Conservation (phyloP, 2,113 vertebrate genomes). For the Poecile atricapillus region DNA sequence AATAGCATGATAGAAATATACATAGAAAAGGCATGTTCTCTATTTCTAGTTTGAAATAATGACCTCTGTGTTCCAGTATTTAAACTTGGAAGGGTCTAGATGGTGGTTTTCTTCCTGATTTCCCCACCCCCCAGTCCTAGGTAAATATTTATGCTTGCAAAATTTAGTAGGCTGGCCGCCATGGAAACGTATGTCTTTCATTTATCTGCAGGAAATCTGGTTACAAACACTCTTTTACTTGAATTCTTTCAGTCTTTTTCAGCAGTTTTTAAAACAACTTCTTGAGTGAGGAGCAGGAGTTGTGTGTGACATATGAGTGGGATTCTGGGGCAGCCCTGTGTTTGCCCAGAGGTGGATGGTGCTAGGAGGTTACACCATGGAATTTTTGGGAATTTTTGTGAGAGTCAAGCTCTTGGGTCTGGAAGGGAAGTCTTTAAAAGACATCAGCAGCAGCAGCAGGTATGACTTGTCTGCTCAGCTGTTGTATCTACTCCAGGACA, state of each 20-base stretch:
- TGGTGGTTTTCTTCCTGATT: constrained; percentile 23
- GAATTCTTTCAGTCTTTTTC: constrained; percentile 19
- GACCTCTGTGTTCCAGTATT: constrained; percentile 16
- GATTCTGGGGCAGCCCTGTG: neutral
- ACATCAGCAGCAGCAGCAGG: neutral
- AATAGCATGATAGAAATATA: neutral
- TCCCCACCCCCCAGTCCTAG: neutral
- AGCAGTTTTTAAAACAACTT: neutral
- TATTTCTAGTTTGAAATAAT: constrained; percentile 53
- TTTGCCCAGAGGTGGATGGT: neutral
- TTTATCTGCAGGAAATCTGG: constrained; percentile 49
- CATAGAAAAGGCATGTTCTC: neutral
- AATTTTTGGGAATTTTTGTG: neutral
- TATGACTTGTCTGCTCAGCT: neutral
- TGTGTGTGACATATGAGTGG: neutral
- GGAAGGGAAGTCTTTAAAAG: neutral
- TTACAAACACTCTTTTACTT: constrained; percentile 30
- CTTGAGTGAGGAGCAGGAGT: neutral
- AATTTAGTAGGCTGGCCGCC: constrained; percentile 42
- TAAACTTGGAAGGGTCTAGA: constrained; percentile 38
- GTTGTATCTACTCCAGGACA: neutral
- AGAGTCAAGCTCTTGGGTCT: neutral
- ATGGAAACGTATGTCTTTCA: constrained; percentile 39
- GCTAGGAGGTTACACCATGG: accelerated
- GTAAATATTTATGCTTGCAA: constrained; percentile 67